These are phyloP conservation scores for Pristionchus arcanus DNA, from an alignment of 2,888 invertebrate genomes.

Conservation along the genomic window DNA sequence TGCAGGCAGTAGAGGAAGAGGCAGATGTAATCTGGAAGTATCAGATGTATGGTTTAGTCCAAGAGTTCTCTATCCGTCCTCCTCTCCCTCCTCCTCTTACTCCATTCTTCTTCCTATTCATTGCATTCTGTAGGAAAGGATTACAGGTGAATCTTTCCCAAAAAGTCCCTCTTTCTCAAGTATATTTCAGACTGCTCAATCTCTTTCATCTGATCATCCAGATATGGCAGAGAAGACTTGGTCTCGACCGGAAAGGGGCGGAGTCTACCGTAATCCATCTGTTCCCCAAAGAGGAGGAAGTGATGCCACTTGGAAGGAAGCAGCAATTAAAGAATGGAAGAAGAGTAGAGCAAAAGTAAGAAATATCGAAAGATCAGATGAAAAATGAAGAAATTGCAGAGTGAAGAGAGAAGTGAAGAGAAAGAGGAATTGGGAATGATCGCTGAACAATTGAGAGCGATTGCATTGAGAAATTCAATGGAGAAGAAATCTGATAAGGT, in stretches of 20 bases:
- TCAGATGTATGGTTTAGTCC: slow-evolving; percentile 49
- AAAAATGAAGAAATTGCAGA: slow-evolving; percentile 1
- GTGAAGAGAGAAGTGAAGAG: slow-evolving; percentile 40
- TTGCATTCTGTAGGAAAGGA: slow-evolving; percentile 62
- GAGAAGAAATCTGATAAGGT: slow-evolving; percentile 33
- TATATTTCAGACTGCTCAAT: slow-evolving; percentile 33
- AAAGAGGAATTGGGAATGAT: slow-evolving; percentile 45
- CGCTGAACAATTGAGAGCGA: slow-evolving; percentile 46
- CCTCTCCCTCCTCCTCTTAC: slow-evolving; percentile 79
- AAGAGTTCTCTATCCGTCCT: slow-evolving; percentile 74
- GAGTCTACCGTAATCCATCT: slow-evolving; percentile 75
- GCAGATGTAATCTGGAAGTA: slow-evolving; percentile 79
- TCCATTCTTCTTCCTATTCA: slow-evolving; percentile 70
- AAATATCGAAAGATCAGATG: background rate
- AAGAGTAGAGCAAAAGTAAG: slow-evolving; percentile 25
- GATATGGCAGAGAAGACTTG: slow-evolving; percentile 54
- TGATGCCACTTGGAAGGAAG: slow-evolving; percentile 56
- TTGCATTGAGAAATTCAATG: slow-evolving; percentile 40
- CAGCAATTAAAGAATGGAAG: slow-evolving; percentile 56
- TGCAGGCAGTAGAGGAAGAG: slow-evolving; percentile 75
- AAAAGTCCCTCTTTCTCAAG: too few relatives aligned
- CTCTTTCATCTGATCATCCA: slow-evolving; percentile 56
- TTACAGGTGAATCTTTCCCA: background rate
- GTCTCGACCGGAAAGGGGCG: slow-evolving; percentile 48
- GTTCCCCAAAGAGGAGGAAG: slow-evolving; percentile 64